Percentiles rank a stretch among this genome's conserved stretches.
Evolutionary conservation across 2,797 vertebrate genomes (phyloP).

Genomic region (Diglossa cyanea): DNA sequence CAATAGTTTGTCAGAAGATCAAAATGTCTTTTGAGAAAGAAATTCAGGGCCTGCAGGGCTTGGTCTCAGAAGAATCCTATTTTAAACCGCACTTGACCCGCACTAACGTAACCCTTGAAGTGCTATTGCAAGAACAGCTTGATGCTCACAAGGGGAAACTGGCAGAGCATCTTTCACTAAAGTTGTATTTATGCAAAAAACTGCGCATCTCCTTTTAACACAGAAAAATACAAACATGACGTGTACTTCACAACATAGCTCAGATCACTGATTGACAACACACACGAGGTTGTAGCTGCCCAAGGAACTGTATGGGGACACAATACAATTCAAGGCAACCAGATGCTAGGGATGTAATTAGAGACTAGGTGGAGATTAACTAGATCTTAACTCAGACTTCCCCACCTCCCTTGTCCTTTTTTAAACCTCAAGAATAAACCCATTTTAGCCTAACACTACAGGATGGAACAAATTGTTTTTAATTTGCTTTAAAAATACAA

Average conservation of each 20-base stretch:
- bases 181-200: background rate
- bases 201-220: background rate
- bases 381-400: background rate
- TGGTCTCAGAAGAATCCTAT: slow-evolving; percentile 64
- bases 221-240: background rate
- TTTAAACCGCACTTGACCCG: slow-evolving; percentile 56
- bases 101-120: slow-evolving; percentile 19
- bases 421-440: background rate
- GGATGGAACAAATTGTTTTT: background rate
- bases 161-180: background rate
- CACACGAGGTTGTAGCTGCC: background rate
- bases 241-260: background rate
- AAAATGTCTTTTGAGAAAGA: slow-evolving; percentile 57
- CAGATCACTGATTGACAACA: background rate
- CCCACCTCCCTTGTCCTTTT: background rate
- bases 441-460: background rate
- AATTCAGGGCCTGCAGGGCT: slow-evolving; percentile 60
- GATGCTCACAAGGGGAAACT: background rate
- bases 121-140: background rate
- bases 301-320: background rate
- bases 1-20: slow-evolving; percentile 70
- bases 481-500: background rate
- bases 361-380: background rate
- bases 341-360: background rate
- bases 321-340: background rate